Evolutionary conservation across 2,888 invertebrate genomes (phyloP).

Genomic region (Chrysolina oricalcia): DNA sequence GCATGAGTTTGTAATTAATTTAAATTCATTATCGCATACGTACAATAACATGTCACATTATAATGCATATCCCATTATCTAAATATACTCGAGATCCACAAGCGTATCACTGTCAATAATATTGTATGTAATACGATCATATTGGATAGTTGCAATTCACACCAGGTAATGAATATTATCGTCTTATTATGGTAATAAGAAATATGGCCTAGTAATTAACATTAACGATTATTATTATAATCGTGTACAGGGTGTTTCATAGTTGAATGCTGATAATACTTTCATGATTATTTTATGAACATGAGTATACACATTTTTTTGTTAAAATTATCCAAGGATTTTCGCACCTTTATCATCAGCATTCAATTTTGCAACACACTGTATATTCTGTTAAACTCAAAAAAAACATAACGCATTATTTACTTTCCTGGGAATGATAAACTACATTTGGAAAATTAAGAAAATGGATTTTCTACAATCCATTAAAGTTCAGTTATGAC

Average conservation of each 20-base stretch:
- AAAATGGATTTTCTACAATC: no score
- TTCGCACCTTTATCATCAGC: no score
- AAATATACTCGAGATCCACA: constrained; percentile 21
- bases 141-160: not conserved
- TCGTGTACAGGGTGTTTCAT: not conserved
- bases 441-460: no score
- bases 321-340: no score
- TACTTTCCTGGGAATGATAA: no score
- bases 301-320: no score
- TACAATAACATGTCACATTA: constrained; percentile 27
- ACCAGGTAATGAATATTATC: constrained; percentile 12
- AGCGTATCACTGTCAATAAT: constrained; percentile 11
- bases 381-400: not conserved
- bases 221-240: not conserved
- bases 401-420: not conserved
- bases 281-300: no score
- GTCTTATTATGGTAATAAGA: constrained; percentile 11
- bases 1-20: constrained; percentile 23
- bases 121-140: constrained; percentile 24
- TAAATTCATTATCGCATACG: constrained; percentile 26
- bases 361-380: no score
- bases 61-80: constrained; percentile 21
- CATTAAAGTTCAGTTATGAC: no score
- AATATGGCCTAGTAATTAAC: constrained; percentile 6
- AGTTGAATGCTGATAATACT: no score